phyloP scores from a whole-genome alignment of 2,888 invertebrate species.

The Caenorhabditis doughertyi region DNA sequence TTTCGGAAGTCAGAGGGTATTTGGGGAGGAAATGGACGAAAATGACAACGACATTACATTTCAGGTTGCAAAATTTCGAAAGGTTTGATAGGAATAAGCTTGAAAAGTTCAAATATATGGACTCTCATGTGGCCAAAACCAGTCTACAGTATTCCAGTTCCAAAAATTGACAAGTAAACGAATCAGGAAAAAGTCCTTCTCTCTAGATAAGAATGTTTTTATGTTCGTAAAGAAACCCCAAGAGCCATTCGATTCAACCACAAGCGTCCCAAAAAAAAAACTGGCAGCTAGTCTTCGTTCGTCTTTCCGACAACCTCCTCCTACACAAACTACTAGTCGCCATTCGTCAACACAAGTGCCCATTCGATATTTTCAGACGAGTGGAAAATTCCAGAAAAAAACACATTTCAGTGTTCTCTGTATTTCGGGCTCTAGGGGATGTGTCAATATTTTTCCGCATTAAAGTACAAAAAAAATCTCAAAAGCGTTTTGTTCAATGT shows the following conservation, averaged over 20 bases:
- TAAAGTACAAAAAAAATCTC: conserved; percentile 33
- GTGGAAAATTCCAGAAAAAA: conserved; percentile 24
- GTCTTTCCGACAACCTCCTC: conserved; percentile 19
- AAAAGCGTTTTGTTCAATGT: conserved; percentile 15
- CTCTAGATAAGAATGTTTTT: conserved; percentile 25
- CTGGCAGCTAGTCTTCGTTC: conserved; percentile 38
- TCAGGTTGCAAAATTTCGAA: no score
- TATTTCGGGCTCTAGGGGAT: neutral
- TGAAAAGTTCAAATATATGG: no score
- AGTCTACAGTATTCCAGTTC: conserved; percentile 28
- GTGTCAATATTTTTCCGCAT: conserved; percentile 21
- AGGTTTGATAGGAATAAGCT: no score
- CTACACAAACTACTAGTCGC: conserved; percentile 30
- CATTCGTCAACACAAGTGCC: conserved; percentile 42
- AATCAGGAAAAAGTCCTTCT: neutral
- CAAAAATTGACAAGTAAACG: conserved; percentile 32
- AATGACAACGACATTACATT: no score
- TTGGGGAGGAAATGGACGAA: no score
- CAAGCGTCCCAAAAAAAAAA: conserved; percentile 21
- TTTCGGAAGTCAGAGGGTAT: neutral
- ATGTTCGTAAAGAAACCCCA: conserved; percentile 30
- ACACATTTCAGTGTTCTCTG: conserved; percentile 24
- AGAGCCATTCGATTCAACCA: conserved; percentile 40
- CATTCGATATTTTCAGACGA: conserved; percentile 18
- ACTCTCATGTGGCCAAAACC: neutral